Percentiles rank a stretch among this genome's conserved stretches.
Conservation (phyloP, 2,888 invertebrate genomes). For the Diarsia rubi region DNA sequence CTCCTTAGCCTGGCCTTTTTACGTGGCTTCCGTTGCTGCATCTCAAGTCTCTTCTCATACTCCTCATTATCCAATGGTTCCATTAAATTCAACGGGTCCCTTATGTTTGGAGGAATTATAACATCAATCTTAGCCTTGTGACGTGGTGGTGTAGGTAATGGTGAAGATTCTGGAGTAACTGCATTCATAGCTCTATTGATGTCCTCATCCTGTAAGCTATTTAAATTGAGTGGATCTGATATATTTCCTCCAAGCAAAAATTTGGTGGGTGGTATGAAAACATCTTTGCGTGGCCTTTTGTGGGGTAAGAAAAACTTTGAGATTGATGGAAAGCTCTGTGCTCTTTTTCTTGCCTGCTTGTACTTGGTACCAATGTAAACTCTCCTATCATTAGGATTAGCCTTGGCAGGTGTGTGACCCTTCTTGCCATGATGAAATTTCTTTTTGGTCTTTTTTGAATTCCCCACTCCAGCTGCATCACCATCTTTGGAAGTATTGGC, state of each 20-base stretch:
- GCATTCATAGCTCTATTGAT: slow-evolving; percentile 95
- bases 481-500: slow-evolving; percentile 81
- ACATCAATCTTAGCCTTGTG: slow-evolving; percentile 96
- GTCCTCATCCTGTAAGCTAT: slow-evolving; percentile 96
- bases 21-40: slow-evolving; percentile 93
- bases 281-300: slow-evolving; percentile 94
- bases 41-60: slow-evolving; percentile 94
- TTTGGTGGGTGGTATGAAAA: slow-evolving; percentile 97
- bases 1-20: slow-evolving; percentile 92
- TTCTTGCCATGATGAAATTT: slow-evolving; percentile 88
- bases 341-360: slow-evolving; percentile 92
- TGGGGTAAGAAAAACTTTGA: slow-evolving; percentile 94
- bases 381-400: slow-evolving; percentile 80
- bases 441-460: slow-evolving; percentile 85
- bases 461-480: slow-evolving; percentile 74
- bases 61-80: slow-evolving; percentile 95
- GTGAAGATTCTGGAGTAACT: slow-evolving; percentile 98
- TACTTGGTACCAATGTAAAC: slow-evolving; percentile 86
- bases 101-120: slow-evolving; percentile 97
- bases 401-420: slow-evolving; percentile 83
- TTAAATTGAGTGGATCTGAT: slow-evolving; percentile 98
- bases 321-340: slow-evolving; percentile 92
- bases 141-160: slow-evolving; percentile 95
- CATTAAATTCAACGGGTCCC: slow-evolving; percentile 97
- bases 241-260: slow-evolving; percentile 98